phyloP scores from a whole-genome alignment of 2,888 invertebrate species.

The Pyrgus malvae region DNA sequence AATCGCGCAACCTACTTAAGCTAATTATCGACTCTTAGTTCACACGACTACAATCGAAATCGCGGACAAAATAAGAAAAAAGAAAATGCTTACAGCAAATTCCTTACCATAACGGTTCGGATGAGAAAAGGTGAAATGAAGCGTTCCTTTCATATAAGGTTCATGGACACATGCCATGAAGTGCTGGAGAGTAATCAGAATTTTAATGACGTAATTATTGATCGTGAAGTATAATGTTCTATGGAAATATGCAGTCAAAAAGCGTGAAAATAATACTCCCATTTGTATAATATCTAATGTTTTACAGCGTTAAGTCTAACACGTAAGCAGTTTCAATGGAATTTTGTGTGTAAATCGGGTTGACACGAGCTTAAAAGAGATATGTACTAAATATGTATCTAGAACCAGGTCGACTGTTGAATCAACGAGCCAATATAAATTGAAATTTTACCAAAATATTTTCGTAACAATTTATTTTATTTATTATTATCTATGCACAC shows the following conservation, averaged over 20 bases:
- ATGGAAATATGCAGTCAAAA: background rate
- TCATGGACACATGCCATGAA: conserved; percentile 21
- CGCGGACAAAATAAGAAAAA: conserved; percentile 17
- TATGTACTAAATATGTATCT: no score
- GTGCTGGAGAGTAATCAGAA: conserved; percentile 6
- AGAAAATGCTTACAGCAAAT: conserved; percentile 17
- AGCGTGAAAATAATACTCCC: background rate
- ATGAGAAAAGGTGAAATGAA: conserved; percentile 26
- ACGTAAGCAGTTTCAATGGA: no score
- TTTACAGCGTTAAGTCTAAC: no score
- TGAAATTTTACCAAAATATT: no score
- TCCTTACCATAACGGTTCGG: conserved; percentile 22
- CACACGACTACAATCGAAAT: conserved; percentile 14
- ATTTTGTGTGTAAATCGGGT: no score
- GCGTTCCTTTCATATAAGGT: conserved; percentile 26
- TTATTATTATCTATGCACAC: no score
- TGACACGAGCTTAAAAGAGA: no score
- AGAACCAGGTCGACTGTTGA: no score
- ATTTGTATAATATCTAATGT: no score
- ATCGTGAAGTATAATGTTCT: conserved; percentile 1
- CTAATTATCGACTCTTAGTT: conserved; percentile 1
- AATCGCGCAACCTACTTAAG: background rate
- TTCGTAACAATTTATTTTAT: no score
- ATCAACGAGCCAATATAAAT: no score
- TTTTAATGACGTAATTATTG: conserved; percentile 19